Base-by-base conservation (phyloP, 2,797 vertebrate genomes). In the Agapornis canus region DNA sequence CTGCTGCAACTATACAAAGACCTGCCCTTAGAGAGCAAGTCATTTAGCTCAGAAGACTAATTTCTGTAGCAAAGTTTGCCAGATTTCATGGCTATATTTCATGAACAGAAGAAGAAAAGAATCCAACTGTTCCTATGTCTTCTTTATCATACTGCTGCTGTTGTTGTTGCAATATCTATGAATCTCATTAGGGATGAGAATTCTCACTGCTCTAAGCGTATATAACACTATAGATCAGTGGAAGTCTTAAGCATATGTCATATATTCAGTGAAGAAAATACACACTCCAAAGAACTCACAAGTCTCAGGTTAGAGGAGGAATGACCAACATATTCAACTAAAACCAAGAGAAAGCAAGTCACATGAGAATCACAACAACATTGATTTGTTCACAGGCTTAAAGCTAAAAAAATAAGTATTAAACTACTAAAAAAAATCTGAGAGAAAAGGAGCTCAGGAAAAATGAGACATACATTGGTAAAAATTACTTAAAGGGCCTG, bases 101-200 rank as follows among this genome's bases (percentile, higher is more conserved):
- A 56, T 10, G 22, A 70, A 79, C 35, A 92, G 4, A 86, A 65
- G 63, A 91, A 68, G 6, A 66, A 71, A 76, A 61, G 4, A 93
- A 40, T 22, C 18, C 6, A 43, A 40, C 13, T 45, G 11, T 73
- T 73, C 10, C 31, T 51, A 63, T 9, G 5, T 45, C 57, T 92
- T 75, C 57, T 48, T 95, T 87, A 71, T 61, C 81, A 26, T 43
- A 75, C 59, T 84, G 42, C 37, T 82, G 32, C 27, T 93, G 35
- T 9, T 81, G 57, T 35, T 73, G 32, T 56, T 81, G 37, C 37
- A 92, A 76, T 42, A 32, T 25, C 47, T 51, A 82, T 72, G 57
- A 83, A 78, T 92, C 80, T 89, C 71, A 60, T 84, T 54, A 81
- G 35, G 35, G 65, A 89, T 81, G 63, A 88, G 87, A 85, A 71